Base-by-base conservation (phyloP, 2,113 vertebrate species). In the Silurus asotus region DNA sequence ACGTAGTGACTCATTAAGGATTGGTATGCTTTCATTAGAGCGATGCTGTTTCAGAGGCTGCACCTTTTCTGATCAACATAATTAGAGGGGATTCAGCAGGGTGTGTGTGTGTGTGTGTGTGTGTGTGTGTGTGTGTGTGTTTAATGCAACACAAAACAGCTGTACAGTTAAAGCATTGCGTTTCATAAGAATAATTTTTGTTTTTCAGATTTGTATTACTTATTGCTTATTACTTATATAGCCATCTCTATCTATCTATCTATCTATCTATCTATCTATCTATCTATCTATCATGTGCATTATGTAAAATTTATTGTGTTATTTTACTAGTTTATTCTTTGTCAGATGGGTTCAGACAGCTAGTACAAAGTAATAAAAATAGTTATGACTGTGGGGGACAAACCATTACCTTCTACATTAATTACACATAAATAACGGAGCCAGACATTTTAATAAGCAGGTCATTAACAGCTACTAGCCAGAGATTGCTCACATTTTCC, bases 1-100 rank as follows among this genome's bases (percentile, higher is more conserved):
- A 94, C 94, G 95, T 88, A 91, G 94, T 93, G 93, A 95, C 94
- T 97, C 94, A 92, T 95, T 97, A 96, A 95, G 95, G 95, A 95
- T 95, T 95, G 91, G 88, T 87, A 92, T 94, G 95, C 91, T 94
- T 94, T 93, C 93, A 94, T 94, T 95, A 95, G 94, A 94, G 93
- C 92, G 88, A 93, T 94, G 95, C 95, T 95, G 95, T 96, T 93
- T 90, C 90, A 88, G 91, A 92, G 91, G 91, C 93, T 87, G 91
- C 91, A 90, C 93, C 92, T 92, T 93, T 92, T 90, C 93, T 94
- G 93, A 94, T 94, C 93, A 92, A 82, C 76, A 86, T 91, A 92
- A 94, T 94, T 92, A 91, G 86, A 70, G 77, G 78, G 69, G 72
- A 64, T 75, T 72, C 82, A 70, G 83, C 64, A 74, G 85, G 76